Conservation (phyloP, 2,888 invertebrate genomes). For the Trichopria drosophilae region DNA sequence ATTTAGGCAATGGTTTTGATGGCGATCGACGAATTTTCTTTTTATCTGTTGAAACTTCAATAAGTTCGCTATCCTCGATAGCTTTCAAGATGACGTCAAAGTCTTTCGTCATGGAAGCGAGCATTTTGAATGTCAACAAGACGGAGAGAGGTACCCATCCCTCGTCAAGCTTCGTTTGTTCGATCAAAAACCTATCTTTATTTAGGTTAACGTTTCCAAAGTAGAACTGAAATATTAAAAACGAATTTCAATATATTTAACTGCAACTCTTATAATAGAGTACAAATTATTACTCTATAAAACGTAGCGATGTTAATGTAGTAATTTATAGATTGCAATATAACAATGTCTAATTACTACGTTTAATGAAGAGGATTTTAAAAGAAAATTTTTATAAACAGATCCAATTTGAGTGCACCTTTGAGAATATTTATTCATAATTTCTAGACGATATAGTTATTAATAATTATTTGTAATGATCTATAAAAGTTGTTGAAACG, state of each 20-base stretch:
- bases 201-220: constrained; percentile 92
- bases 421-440: too few species aligned
- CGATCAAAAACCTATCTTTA: constrained; percentile 89
- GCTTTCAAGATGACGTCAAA: constrained; percentile 72
- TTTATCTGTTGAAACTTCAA: constrained; percentile 68
- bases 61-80: constrained; percentile 69
- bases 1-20: constrained; percentile 78
- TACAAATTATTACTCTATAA: too few species aligned
- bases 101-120: constrained; percentile 73
- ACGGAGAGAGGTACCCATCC: constrained; percentile 89
- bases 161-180: constrained; percentile 80
- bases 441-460: too few species aligned
- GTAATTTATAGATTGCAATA: too few species aligned
- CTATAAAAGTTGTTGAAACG: too few species aligned
- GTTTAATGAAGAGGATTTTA: too few species aligned
- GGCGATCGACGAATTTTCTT: constrained; percentile 75
- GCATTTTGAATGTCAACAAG: constrained; percentile 85
- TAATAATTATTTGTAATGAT: too few species aligned
- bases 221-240: constrained; percentile 62
- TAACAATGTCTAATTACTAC: too few species aligned
- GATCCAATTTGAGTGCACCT: too few species aligned
- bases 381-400: too few species aligned
- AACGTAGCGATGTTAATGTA: too few species aligned
- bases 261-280: not conserved
- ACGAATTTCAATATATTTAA: constrained; percentile 1